Evolutionary conservation across 2,888 invertebrate genomes (phyloP).

Genomic region (Machimus atricapillus): DNA sequence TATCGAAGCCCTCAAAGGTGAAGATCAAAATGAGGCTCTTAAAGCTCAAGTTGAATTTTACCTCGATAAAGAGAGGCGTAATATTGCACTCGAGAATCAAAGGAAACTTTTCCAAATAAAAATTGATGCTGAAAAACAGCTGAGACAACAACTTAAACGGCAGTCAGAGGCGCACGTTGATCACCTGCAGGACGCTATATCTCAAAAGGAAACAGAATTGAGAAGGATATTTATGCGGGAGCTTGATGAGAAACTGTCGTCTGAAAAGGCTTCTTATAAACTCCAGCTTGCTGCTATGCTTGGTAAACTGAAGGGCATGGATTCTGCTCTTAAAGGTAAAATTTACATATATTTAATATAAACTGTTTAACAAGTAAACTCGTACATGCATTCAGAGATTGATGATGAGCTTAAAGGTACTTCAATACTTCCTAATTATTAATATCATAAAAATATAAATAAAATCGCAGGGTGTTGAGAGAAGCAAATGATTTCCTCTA

Average conservation of each 20-base stretch:
- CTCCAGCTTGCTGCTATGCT: slow-evolving; percentile 75
- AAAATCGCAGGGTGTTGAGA: background rate
- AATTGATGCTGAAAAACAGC: slow-evolving; percentile 73
- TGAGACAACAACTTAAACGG: slow-evolving; percentile 80
- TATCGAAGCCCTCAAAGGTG: slow-evolving; percentile 67
- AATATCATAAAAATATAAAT: background rate
- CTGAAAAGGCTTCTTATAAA: slow-evolving; percentile 73
- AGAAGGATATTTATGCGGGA: slow-evolving; percentile 65
- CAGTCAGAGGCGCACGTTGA: slow-evolving; percentile 88
- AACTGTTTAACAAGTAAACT: background rate
- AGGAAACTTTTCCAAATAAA: slow-evolving; percentile 71
- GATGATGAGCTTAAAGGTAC: slow-evolving; percentile 61
- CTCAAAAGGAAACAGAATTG: slow-evolving; percentile 64
- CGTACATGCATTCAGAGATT: slow-evolving; percentile 55
- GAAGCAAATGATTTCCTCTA: background rate
- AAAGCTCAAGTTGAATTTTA: slow-evolving; percentile 71
- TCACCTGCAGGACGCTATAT: slow-evolving; percentile 76
- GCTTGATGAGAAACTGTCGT: slow-evolving; percentile 72
- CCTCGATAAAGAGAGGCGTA: slow-evolving; percentile 72
- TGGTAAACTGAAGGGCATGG: slow-evolving; percentile 78
- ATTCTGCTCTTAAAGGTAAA: slow-evolving; percentile 75
- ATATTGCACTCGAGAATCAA: slow-evolving; percentile 73
- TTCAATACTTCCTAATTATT: slow-evolving; percentile 1
- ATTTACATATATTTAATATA: background rate
- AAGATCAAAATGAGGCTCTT: slow-evolving; percentile 65